phyloP scores from a whole-genome alignment of 1,140 invertebrate genomes.

The Drosophila pseudoobscura region DNA sequence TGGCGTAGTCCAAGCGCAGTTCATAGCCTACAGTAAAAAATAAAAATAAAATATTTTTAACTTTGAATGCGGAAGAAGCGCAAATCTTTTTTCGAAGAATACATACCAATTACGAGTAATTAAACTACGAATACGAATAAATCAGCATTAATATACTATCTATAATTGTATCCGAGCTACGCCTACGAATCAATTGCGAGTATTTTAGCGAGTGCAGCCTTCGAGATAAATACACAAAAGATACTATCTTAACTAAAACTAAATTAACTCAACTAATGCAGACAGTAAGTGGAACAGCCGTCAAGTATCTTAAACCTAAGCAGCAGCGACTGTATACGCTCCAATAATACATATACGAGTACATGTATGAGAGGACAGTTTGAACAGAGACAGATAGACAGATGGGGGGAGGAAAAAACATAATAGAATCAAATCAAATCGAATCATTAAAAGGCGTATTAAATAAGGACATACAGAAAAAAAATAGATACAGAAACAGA shows the following conservation, averaged over 20 bases:
- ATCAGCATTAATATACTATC: conserved; percentile 43
- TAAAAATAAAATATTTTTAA: conserved; percentile 34
- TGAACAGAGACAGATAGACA: conserved; percentile 2
- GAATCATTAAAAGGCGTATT: no score
- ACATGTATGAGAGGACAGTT: conserved; percentile 13
- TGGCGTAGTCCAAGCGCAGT: conserved; percentile 64
- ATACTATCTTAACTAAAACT: conserved; percentile 13
- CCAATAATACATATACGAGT: conserved; percentile 40
- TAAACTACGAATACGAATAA: conserved; percentile 42
- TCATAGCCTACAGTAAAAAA: conserved; percentile 58
- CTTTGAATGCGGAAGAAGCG: conserved; percentile 18
- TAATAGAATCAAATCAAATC: no score
- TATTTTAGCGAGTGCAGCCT: conserved; percentile 55
- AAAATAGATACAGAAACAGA: no score
- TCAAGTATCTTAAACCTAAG: not conserved
- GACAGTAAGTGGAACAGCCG: conserved; percentile 58
- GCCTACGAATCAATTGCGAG: conserved; percentile 47
- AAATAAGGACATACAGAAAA: no score
- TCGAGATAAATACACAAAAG: conserved; percentile 53
- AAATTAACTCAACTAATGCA: conserved; percentile 42
- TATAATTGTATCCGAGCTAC: conserved; percentile 49
- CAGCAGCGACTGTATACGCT: conserved; percentile 37
- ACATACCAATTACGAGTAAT: conserved; percentile 71
- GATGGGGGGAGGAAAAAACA: not conserved
- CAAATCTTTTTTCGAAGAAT: conserved; percentile 63